A percentile compares a stretch with the other conserved stretches of the same genome.
These are phyloP conservation scores for Tichodroma muraria DNA, from an alignment of 2,113 vertebrate species.

Conservation along the genomic window DNA sequence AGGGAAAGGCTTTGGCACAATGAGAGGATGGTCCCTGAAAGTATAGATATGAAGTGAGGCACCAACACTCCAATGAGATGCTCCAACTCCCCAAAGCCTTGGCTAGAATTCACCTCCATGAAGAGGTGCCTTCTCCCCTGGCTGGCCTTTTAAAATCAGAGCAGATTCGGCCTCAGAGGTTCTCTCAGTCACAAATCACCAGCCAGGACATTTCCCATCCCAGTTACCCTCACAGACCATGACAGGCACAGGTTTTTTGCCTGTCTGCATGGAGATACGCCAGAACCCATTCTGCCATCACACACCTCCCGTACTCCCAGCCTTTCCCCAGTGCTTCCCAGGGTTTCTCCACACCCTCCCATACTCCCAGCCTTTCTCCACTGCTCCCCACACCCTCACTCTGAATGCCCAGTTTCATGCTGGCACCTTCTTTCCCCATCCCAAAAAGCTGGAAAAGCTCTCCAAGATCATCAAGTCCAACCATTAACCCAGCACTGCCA, in stretches of 20 bases:
- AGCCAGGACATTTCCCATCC: background rate
- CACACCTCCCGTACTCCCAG: background rate
- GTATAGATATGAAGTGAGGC: rapidly evolving
- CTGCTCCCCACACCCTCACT: background rate
- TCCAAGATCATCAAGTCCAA: background rate
- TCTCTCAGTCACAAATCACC: background rate
- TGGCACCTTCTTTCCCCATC: background rate
- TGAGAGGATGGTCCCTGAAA: background rate
- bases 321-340: background rate
- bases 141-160: background rate
- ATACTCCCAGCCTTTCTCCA: background rate
- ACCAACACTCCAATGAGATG: background rate
- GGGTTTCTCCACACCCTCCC: no score
- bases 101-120: background rate
- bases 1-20: background rate
- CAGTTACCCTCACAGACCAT: rapidly evolving
- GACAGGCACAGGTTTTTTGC: background rate
- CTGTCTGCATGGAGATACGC: background rate
- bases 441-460: background rate
- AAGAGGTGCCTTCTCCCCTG: background rate
- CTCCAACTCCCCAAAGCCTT: background rate
- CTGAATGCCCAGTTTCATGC: background rate
- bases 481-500: background rate
- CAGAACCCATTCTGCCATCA: background rate
- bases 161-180: background rate